Evolutionary conservation across 2,888 invertebrate species (phyloP), one percentile per base, ranked within the genome.

Genomic region (Eulithis testata): DNA sequence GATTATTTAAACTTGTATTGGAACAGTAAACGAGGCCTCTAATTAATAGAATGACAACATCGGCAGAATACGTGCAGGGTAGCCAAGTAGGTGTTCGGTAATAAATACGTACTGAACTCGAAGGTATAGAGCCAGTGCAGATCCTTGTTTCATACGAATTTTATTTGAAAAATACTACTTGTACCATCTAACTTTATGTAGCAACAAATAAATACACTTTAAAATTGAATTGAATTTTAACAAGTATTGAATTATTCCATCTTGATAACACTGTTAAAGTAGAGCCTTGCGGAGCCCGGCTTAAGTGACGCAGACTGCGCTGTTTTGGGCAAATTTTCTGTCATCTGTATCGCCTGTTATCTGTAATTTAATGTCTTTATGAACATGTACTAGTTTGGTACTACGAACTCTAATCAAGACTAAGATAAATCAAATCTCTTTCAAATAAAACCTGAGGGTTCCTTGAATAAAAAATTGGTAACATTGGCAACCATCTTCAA

Each of bases 21-120:
- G 76, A 86, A 85, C 81, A 73, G 85, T 84, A 85, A 89, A 88
- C 85, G 88, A 79, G 81, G 76, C 71, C 76, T 78, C 78, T 86
- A 86, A 88, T 88, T 88, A 86, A 85, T 85, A 82, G 78, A 85
- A 86, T 80, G 84, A 81, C 83, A 85, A 84, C 76, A 82, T 81
- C 82, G 83, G 82, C 80, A 83, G 81, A 82, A 82, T 78, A 80
- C 83, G 84, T 80, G 79, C 76, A 73, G 44, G 51, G 49, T 21
- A 56, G 51, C 44, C 56, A 56, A 56, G 77, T 77, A 56, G 51
- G 77, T 77, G 77, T 80, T 80, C 76, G 49, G 21, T 49, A 76
- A 78, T 78, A 81, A 75, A 49, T 53, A 54, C 31, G 11, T 53
- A 44, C 53, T 36, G 52, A n/a, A n/a, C 31, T 31, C 31, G 45